phyloP scores from a whole-genome alignment of 2,113 vertebrate genomes.

The Sus scrofa region T2T-Sscrofa CM000817.6:154355501-154356000 shows the following conservation, averaged over 20 bases:
- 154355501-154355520: not conserved
- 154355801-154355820: not conserved
- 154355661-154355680: slow-evolving; percentile 2
- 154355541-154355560: slow-evolving; percentile 41
- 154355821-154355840: not conserved
- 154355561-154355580: not conserved
- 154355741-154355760: slow-evolving; percentile 22
- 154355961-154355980: not conserved
- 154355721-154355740: not conserved
- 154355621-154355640: slow-evolving; percentile 29
- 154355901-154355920: not conserved
- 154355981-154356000: not conserved
- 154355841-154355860: not conserved
- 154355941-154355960: slow-evolving; percentile 1
- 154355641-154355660: not conserved
- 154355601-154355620: not conserved
- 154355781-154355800: not conserved
- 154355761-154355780: not conserved
- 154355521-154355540: not conserved
- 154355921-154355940: not conserved
- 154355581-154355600: slow-evolving; percentile 34
- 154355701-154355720: not conserved
- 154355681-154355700: not conserved
- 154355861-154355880: not conserved
- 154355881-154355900: slow-evolving; percentile 5